A percentile compares a stretch with the other conserved stretches of the same genome.
Evolutionary conservation across 2,113 vertebrate species (phyloP).

Genomic region (Hyperoodon ampullatus): DNA sequence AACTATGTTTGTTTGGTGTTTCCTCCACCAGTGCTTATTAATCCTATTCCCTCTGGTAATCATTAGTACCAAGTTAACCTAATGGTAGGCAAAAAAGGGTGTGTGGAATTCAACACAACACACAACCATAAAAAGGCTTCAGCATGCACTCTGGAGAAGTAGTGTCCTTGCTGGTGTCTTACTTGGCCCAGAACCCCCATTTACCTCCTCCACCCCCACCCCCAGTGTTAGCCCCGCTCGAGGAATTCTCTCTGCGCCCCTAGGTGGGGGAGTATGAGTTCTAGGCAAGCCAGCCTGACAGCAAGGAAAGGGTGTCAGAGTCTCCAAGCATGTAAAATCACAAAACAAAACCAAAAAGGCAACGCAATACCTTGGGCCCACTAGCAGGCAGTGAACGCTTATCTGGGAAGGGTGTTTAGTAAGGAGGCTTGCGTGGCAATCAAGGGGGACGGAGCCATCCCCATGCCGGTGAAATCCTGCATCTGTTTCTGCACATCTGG

Average conservation of each 20-base stretch:
- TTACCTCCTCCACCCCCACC: background rate
- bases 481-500: conserved; percentile 11
- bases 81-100: background rate
- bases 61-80: conserved; percentile 38
- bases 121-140: background rate
- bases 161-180: conserved; percentile 68
- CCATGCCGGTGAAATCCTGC: background rate
- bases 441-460: background rate
- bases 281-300: background rate
- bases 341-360: background rate
- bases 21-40: conserved; percentile 50
- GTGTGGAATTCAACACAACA: background rate
- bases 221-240: background rate
- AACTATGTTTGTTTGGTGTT: background rate
- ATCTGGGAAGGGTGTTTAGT: background rate
- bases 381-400: background rate
- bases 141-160: background rate
- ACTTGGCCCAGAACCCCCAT: conserved; percentile 1
- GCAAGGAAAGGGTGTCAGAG: background rate
- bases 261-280: background rate
- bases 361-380: background rate
- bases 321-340: conserved; percentile 35
- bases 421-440: background rate
- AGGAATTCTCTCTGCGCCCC: conserved; percentile 37
- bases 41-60: conserved; percentile 51